Evolutionary conservation across 2,797 vertebrate genomes (phyloP).

Genomic region (Hoplostethus atlanticus): DNA sequence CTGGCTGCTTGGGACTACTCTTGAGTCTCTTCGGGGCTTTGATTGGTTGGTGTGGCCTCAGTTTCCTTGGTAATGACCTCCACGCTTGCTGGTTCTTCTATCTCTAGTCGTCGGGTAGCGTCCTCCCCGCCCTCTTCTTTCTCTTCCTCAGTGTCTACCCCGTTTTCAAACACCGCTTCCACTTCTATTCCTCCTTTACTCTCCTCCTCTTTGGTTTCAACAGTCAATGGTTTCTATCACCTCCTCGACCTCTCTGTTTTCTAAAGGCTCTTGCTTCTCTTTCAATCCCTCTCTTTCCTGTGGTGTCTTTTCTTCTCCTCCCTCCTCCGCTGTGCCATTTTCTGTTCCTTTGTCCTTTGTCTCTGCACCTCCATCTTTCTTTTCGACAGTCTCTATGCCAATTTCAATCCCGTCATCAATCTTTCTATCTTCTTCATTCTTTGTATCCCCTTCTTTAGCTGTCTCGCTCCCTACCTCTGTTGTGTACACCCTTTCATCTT

Average conservation of each 20-base stretch:
- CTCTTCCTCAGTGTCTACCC: slow-evolving; percentile 65
- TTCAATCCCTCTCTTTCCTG: slow-evolving; percentile 34
- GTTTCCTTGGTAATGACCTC: slow-evolving; percentile 58
- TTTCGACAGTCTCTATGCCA: slow-evolving; percentile 36
- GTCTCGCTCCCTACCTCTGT: slow-evolving; percentile 34
- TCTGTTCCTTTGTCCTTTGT: slow-evolving; percentile 38
- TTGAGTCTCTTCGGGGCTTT: slow-evolving; percentile 56
- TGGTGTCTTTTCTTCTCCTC: slow-evolving; percentile 20
- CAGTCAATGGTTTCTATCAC: slow-evolving; percentile 36
- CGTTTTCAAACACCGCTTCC: slow-evolving; percentile 65
- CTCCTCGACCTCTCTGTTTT: slow-evolving; percentile 39
- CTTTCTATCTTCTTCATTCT: slow-evolving; percentile 42
- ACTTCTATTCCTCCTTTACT: slow-evolving; percentile 19
- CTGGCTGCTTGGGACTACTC: slow-evolving; percentile 50
- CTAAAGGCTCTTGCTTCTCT: slow-evolving; percentile 37
- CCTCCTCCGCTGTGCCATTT: slow-evolving; percentile 24
- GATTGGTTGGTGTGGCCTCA: slow-evolving; percentile 29
- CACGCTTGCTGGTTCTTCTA: slow-evolving; percentile 29
- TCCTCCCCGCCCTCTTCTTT: slow-evolving; percentile 33
- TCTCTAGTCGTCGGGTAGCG: slow-evolving; percentile 29
- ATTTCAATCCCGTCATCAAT: slow-evolving; percentile 57
- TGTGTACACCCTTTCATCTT: slow-evolving; percentile 24
- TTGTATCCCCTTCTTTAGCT: slow-evolving; percentile 36
- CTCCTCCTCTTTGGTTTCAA: slow-evolving; percentile 58
- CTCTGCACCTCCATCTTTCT: slow-evolving; percentile 52